These are phyloP conservation scores for Anguilla pacifica DNA, from an alignment of 2,797 vertebrate genomes.

Conservation along the genomic window DNA sequence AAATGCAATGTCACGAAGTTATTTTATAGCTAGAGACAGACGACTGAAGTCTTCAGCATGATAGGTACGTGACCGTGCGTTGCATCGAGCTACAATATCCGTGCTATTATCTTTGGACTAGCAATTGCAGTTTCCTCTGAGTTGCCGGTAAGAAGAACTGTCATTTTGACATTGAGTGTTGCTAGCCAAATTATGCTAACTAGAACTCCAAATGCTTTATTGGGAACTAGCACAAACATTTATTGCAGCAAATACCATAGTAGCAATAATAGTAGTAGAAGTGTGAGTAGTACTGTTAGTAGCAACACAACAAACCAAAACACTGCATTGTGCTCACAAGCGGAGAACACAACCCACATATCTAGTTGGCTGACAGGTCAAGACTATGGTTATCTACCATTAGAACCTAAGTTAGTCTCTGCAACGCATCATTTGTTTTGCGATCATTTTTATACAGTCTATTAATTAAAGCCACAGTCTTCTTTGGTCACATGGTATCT, in stretches of 20 bases:
- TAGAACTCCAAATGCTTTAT: background rate
- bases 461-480: background rate
- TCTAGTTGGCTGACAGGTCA: background rate
- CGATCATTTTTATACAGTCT: too few relatives aligned
- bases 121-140: background rate
- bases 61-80: slow-evolving; percentile 48
- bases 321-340: background rate
- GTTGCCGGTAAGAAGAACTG: background rate
- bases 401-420: background rate
- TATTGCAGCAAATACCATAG: background rate
- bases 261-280: background rate
- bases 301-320: background rate
- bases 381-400: background rate
- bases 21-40: slow-evolving; percentile 1
- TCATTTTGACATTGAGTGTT: slow-evolving; percentile 27
- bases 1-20: background rate
- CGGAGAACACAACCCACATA: background rate
- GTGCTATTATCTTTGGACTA: background rate
- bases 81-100: background rate
- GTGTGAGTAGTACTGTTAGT: background rate
- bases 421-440: background rate
- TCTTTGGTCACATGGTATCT: background rate
- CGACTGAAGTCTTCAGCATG: slow-evolving; percentile 40
- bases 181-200: background rate
- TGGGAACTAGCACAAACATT: background rate